Evolutionary conservation across 1,140 invertebrate species (phyloP).

Genomic region (Cydia strobilella): DNA sequence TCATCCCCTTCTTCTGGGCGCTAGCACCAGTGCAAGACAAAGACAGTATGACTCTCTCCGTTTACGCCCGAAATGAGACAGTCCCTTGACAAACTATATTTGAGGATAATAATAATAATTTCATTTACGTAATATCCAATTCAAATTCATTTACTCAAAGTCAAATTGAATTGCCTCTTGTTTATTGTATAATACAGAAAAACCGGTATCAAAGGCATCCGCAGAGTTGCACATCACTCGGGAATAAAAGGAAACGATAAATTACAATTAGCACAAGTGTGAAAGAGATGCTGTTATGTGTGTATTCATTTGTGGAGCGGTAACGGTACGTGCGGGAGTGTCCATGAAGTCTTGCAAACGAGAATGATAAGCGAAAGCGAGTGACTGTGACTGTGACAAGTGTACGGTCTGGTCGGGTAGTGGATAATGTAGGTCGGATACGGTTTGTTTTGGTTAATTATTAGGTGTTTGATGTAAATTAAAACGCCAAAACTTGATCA

Average conservation of each 20-base stretch:
- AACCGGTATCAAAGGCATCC: slow-evolving; percentile 19
- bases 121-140: background rate
- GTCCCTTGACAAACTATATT: too few relatives aligned
- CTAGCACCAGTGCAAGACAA: too few relatives aligned
- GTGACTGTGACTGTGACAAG: slow-evolving; percentile 62
- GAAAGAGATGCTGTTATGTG: slow-evolving; percentile 45
- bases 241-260: slow-evolving; percentile 31
- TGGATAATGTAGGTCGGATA: slow-evolving; percentile 76
- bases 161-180: background rate
- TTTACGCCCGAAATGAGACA: too few relatives aligned
- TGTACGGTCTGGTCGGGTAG: slow-evolving; percentile 57
- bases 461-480: slow-evolving; percentile 46
- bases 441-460: slow-evolving; percentile 71
- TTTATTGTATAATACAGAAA: background rate
- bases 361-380: slow-evolving; percentile 78
- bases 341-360: slow-evolving; percentile 57
- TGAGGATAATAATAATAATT: background rate
- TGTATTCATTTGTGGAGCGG: slow-evolving; percentile 74
- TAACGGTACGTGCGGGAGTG: slow-evolving; percentile 74
- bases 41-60: too few relatives aligned
- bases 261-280: slow-evolving; percentile 27
- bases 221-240: slow-evolving; percentile 17
- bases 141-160: background rate
- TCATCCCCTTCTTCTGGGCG: too few relatives aligned
- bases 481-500: slow-evolving; percentile 47